Base-by-base conservation (phyloP, 2,797 vertebrate species). In the Hoplostethus mediterraneus region DNA sequence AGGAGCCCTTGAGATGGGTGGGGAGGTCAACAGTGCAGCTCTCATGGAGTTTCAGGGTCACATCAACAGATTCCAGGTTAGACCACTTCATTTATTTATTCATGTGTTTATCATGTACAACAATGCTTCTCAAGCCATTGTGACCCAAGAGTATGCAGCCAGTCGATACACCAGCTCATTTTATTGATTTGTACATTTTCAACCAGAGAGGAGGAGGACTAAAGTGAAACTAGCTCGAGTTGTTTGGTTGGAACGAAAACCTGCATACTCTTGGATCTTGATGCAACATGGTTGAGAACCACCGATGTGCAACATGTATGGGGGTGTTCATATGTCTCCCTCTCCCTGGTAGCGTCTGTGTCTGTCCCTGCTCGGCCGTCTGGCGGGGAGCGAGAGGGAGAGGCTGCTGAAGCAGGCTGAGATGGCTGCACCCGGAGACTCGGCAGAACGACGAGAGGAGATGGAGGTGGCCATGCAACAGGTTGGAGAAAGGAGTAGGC, bases 391-490 rank as follows among this genome's bases (percentile, higher is more conserved):
- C 0, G 98, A 99, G 82, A 95, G 95, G 38, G 92, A 97, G 10
- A 92, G 95, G 40, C 93, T 97, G 84, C 94, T 98, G 65, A 98
- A 97, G 85, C 92, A 97, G 87, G 96, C 96, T 0, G 96, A 96
- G 78, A 92, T 92, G 0, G 62, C 92, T 42, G 61, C 90, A 5
- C 95, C 96, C 0, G 94, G 93, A 62, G 96, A 98, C 48, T 92
- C 95, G 5, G 92, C 96, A 56, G 97, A 95, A 84, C 96, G 81
- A 64, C 95, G 93, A 67, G 98, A 99, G 86, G 97, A 97, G 87
- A 94, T 95, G 56, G 97, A 99, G 81, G 93, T 99, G 67, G 95
- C 97, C 56, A 96, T 99, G 96, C 97, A 98, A 13, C 97, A 99
- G 96, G 98, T 98, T 42, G 71, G 86, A 67, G 0, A 25, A 62